phyloP scores from a whole-genome alignment of 2,888 invertebrate genomes.

The Tineola bisselliella region DNA sequence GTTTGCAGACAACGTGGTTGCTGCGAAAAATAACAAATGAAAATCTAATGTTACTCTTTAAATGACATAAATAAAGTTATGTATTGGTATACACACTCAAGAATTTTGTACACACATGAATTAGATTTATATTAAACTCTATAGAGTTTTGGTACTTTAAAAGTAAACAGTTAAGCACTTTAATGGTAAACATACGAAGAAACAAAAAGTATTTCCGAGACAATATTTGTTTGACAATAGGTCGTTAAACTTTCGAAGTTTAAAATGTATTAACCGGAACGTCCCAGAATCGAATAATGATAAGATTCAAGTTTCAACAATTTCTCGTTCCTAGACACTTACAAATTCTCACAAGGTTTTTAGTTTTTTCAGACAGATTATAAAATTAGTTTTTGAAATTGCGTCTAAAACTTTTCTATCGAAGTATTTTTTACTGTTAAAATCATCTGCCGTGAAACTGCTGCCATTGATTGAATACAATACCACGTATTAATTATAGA shows the following conservation, averaged over 20 bases:
- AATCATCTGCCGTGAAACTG: constrained; percentile 11
- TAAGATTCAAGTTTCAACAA: background rate
- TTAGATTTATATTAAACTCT: too few species aligned
- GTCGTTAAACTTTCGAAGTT: background rate
- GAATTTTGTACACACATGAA: too few species aligned
- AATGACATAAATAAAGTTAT: too few species aligned
- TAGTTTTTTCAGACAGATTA: background rate
- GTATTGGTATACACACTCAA: too few species aligned
- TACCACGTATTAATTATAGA: constrained; percentile 11
- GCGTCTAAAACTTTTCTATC: background rate
- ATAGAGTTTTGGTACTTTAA: too few species aligned
- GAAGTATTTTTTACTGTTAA: background rate
- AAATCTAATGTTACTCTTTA: too few species aligned
- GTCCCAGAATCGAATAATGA: background rate
- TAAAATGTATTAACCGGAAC: constrained; percentile 4
- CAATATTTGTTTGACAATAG: background rate
- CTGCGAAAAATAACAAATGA: too few species aligned
- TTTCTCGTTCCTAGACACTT: background rate
- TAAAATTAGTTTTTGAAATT: background rate
- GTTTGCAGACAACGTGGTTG: too few species aligned
- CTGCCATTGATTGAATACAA: constrained; percentile 1
- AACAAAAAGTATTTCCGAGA: background rate
- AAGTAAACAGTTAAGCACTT: too few species aligned
- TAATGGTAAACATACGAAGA: background rate
- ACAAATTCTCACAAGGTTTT: background rate